These are phyloP conservation scores for Carposina sasakii DNA, from an alignment of 1,140 invertebrate species.

Conservation along the genomic window DNA sequence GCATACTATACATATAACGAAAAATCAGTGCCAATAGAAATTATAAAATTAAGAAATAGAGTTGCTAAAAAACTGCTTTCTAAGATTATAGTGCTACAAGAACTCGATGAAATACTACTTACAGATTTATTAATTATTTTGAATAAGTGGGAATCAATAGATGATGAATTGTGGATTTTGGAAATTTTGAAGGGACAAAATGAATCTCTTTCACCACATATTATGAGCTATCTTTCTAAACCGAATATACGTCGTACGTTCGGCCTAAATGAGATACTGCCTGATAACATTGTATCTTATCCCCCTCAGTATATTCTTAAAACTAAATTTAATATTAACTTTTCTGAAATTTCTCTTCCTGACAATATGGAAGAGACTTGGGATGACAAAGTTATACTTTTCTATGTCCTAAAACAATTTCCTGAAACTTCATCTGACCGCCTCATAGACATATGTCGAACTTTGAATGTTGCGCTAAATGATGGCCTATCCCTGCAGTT, in stretches of 20 bases:
- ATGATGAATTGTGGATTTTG: slow-evolving; percentile 40
- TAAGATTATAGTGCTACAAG: slow-evolving; percentile 44
- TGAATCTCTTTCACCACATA: slow-evolving; percentile 39
- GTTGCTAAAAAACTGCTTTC: slow-evolving; percentile 37
- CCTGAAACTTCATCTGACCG: slow-evolving; percentile 42
- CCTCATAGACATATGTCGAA: slow-evolving; percentile 54
- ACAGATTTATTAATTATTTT: slow-evolving; percentile 45
- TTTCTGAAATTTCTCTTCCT: slow-evolving; percentile 51
- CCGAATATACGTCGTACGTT: slow-evolving; percentile 43
- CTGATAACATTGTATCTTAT: slow-evolving; percentile 35
- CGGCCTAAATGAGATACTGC: slow-evolving; percentile 36
- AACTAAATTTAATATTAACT: slow-evolving; percentile 59
- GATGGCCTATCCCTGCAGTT: slow-evolving; percentile 64
- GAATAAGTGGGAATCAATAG: slow-evolving; percentile 26
- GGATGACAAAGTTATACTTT: slow-evolving; percentile 58
- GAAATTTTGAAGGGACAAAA: slow-evolving; percentile 47
- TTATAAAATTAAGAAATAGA: slow-evolving; percentile 28
- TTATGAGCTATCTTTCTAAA: slow-evolving; percentile 40
- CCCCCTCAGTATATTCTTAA: slow-evolving; percentile 55
- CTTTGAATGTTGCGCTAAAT: slow-evolving; percentile 52
- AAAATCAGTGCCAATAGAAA: slow-evolving; percentile 14
- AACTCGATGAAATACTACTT: slow-evolving; percentile 51
- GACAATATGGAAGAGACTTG: slow-evolving; percentile 60
- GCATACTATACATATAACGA: slow-evolving; percentile 2
- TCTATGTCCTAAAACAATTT: slow-evolving; percentile 50